Evolutionary conservation across 1,140 invertebrate species (phyloP), one percentile per base, ranked within the genome.

Genomic region (Drosophila auraria): DNA sequence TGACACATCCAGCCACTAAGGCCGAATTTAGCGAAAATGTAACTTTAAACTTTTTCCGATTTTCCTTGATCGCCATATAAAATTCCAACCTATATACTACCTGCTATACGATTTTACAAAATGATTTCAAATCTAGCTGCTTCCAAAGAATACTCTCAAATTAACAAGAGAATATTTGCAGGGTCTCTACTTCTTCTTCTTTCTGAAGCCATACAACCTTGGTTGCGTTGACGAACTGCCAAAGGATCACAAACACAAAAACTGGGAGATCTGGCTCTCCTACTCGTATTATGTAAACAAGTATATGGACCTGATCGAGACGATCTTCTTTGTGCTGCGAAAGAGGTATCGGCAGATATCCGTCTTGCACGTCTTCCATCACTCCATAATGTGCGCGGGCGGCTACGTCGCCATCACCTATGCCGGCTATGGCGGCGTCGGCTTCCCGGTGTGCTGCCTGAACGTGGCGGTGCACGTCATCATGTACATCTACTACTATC

Each of bases 361-460:
- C 11, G 14, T 49, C 11, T 60, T 87, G n/a, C 83, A 86, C 45
- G 38, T 84, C 8, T 20, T 78, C 27, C 82, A 84, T 23, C 97
- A 98, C 83, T 94, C 94, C 5, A 94, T 94, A 0, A 81, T 92
- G 75, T 44, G 64, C 11, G 1, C 36, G 0, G 17, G 17, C 6
- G 30, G 42, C 0, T 89, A 74, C 17, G 8, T 33, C 7, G 30
- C 8, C 7, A 33, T 33, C 2, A 33, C 30, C 30, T 33, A 33
- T 33, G 30, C 0, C 47, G 74, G 80, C 11, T 69, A 58, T 11
- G 96, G 96, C 54, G 96, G 96, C 0, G 96, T 97, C 71, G 93
- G 94, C 0, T 69, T 50, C 3, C 56, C 45, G 1, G 15, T 36
- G 2, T 78, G 64, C 25, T 33, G 57, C 23, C 2, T 78, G 1